A percentile compares a stretch with the other conserved stretches of the same genome.
Evolutionary conservation across 2,797 vertebrate genomes (phyloP).

Genomic region (Nyctalus aviator): DNA sequence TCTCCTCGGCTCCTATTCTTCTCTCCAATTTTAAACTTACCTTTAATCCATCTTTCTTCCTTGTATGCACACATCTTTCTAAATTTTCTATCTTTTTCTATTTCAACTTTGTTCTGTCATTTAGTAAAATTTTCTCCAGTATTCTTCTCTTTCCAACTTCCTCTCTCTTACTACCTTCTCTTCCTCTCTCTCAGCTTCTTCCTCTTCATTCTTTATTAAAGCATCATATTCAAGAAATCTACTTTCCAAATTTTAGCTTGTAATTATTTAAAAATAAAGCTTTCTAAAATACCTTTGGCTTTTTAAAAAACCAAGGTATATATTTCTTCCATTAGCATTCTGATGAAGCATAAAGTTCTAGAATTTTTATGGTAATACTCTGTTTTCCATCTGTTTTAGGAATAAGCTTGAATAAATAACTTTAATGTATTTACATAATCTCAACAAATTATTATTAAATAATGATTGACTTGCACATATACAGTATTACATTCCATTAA

Average conservation of each 20-base stretch:
- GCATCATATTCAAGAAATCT: background rate
- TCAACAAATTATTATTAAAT: background rate
- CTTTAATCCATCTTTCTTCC: background rate
- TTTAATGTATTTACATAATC: constrained; percentile 27
- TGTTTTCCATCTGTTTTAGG: background rate
- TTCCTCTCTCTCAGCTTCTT: background rate
- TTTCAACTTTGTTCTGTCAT: background rate
- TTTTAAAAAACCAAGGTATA: background rate
- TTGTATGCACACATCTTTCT: background rate
- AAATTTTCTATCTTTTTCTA: background rate
- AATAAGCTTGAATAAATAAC: background rate
- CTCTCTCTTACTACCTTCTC: background rate
- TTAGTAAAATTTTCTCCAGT: background rate
- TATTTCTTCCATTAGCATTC: background rate
- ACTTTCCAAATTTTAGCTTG: background rate
- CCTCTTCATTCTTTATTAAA: background rate
- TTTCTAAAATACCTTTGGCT: background rate
- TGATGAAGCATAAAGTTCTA: constrained; percentile 50
- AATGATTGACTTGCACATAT: background rate
- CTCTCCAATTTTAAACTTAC: background rate
- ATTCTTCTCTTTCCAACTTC: background rate
- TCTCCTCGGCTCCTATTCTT: background rate
- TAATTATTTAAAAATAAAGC: background rate
- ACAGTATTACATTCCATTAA: background rate
- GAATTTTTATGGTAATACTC: background rate